A percentile compares a stretch with the other conserved stretches of the same genome.
Conservation (phyloP, 2,113 vertebrate genomes). For the Ifrita kowaldi region DNA sequence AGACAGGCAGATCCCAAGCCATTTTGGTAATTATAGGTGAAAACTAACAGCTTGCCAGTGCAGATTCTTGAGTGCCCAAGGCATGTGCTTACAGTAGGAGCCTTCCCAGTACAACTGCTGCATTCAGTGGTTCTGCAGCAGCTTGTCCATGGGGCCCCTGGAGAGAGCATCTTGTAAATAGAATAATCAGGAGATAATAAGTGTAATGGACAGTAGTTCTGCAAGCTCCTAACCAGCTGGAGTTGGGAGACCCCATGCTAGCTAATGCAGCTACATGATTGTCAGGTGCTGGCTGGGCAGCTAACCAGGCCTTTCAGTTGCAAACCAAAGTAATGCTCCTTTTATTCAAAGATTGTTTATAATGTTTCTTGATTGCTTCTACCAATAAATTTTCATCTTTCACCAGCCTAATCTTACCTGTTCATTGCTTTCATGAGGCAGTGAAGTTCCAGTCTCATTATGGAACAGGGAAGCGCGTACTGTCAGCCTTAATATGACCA, state of each 20-base stretch:
- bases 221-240: conserved; percentile 12
- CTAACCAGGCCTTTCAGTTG: not conserved
- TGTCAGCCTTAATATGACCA: not conserved
- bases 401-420: not conserved
- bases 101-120: not conserved
- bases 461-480: not conserved
- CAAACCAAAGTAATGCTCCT: not conserved
- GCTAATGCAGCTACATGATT: not conserved
- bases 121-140: not conserved
- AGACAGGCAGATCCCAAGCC: conserved; percentile 1
- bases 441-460: not conserved
- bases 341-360: not conserved
- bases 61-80: not conserved
- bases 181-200: conserved; percentile 20
- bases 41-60: conserved; percentile 23
- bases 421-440: not conserved
- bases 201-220: not conserved
- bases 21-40: conserved; percentile 40
- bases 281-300: not conserved
- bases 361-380: not conserved
- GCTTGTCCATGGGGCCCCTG: not conserved
- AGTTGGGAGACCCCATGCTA: not conserved
- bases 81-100: not conserved
- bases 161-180: not conserved
- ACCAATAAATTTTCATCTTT: not conserved